phyloP scores from a whole-genome alignment of 2,797 vertebrate genomes.

The Chloroceryle amazona region DNA sequence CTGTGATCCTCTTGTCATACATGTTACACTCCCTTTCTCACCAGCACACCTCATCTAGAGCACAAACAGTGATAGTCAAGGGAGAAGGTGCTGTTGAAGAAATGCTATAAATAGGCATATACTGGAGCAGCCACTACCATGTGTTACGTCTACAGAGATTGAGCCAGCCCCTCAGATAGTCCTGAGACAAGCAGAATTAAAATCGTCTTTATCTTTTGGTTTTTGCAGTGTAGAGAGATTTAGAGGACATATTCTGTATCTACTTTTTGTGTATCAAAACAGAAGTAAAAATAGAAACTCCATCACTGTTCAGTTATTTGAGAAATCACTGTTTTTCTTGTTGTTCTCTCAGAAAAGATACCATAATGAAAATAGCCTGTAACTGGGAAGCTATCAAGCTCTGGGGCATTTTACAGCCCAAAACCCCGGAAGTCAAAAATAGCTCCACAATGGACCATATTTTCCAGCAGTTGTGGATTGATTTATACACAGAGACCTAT shows the following conservation, averaged over 20 bases:
- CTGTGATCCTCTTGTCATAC: not conserved
- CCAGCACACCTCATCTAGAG: not conserved
- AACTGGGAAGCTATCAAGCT: not conserved
- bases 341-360: constrained; percentile 7
- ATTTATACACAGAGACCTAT: not conserved
- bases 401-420: not conserved
- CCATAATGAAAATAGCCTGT: not conserved
- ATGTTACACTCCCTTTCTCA: not conserved
- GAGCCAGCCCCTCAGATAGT: not conserved
- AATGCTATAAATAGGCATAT: constrained; percentile 27
- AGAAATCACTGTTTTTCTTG: constrained; percentile 26
- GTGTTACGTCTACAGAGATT: not conserved
- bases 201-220: not conserved
- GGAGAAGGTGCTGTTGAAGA: not conserved
- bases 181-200: not conserved
- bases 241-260: not conserved
- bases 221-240: not conserved
- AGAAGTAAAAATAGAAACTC: constrained; percentile 18
- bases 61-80: not conserved
- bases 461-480: not conserved
- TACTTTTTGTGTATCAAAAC: not conserved
- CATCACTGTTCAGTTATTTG: not conserved
- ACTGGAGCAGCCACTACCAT: not conserved
- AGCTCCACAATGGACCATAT: not conserved
- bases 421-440: not conserved